Conservation (phyloP, 2,888 invertebrate genomes). For the Luperina testacea region DNA sequence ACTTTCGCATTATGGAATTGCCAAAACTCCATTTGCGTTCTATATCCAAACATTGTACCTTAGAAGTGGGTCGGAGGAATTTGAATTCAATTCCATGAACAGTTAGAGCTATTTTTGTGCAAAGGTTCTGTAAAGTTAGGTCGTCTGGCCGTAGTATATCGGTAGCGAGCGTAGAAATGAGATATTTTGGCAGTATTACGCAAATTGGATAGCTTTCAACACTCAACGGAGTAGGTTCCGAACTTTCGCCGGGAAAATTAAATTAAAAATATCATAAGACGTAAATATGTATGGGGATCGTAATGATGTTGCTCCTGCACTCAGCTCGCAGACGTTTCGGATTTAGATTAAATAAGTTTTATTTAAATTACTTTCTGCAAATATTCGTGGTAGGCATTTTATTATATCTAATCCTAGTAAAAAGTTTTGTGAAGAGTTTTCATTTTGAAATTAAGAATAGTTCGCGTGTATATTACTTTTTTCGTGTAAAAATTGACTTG, state of each 20-base stretch:
- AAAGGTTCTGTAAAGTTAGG: constrained; percentile 63
- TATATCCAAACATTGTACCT: constrained; percentile 73
- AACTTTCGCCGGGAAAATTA: constrained; percentile 90
- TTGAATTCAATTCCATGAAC: constrained; percentile 59
- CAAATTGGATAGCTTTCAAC: constrained; percentile 91
- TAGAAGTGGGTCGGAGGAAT: constrained; percentile 51
- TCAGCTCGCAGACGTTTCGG: constrained; percentile 71
- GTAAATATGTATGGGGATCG: constrained; percentile 87
- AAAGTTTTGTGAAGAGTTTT: constrained; percentile 40
- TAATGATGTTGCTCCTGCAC: constrained; percentile 86
- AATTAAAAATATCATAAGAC: constrained; percentile 90
- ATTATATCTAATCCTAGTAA: constrained; percentile 46
- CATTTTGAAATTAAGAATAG: constrained; percentile 56
- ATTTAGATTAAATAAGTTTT: constrained; percentile 74
- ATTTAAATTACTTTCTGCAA: constrained; percentile 65
- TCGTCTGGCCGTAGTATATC: constrained; percentile 69
- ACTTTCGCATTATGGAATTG: constrained; percentile 91
- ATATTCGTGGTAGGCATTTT: constrained; percentile 62
- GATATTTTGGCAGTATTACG: constrained; percentile 91
- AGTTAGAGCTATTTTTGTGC: constrained; percentile 65
- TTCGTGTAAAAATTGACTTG: constrained; percentile 28
- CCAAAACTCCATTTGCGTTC: constrained; percentile 87
- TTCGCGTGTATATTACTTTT: constrained; percentile 43
- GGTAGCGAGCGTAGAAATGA: constrained; percentile 90
- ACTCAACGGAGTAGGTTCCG: constrained; percentile 90